These are phyloP conservation scores for Tridacna crocea DNA, from an alignment of 2,888 invertebrate genomes.

Conservation along the genomic window DNA sequence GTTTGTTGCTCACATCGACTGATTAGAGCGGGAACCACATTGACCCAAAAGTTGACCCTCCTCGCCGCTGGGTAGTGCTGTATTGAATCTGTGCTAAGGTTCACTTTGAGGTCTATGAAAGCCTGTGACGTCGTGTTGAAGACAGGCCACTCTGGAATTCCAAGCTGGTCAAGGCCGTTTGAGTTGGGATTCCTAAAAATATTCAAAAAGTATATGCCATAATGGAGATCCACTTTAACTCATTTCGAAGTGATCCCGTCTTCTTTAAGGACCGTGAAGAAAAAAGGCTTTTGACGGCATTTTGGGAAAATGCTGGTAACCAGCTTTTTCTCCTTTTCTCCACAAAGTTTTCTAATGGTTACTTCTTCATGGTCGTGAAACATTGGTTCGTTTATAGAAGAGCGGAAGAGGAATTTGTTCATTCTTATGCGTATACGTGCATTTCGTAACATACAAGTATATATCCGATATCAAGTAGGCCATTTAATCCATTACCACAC, in stretches of 20 bases:
- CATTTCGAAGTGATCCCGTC: neutral
- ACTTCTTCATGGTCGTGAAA: too few relatives aligned
- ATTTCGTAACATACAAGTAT: too few relatives aligned
- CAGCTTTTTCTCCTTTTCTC: too few relatives aligned
- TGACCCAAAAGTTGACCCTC: slow-evolving; percentile 46
- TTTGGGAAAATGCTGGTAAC: too few relatives aligned
- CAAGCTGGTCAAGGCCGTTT: neutral
- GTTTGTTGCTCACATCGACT: neutral
- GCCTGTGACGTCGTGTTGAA: slow-evolving; percentile 23
- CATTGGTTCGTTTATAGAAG: too few relatives aligned
- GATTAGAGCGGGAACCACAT: slow-evolving; percentile 9
- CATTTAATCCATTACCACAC: too few relatives aligned
- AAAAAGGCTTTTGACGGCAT: neutral
- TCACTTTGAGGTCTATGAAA: slow-evolving; percentile 37
- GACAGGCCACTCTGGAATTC: slow-evolving; percentile 38
- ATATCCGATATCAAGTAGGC: too few relatives aligned
- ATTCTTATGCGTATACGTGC: too few relatives aligned
- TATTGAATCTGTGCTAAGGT: slow-evolving; percentile 34
- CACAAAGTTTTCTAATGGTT: too few relatives aligned
- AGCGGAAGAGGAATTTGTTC: too few relatives aligned
- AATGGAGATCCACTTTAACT: neutral
- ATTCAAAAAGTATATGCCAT: neutral
- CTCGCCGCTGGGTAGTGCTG: slow-evolving; percentile 35
- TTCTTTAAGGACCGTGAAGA: neutral
- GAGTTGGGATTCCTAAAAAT: slow-evolving; percentile 42